phyloP scores from a whole-genome alignment of 2,888 invertebrate genomes.

The Apodemia hepburni region DNA sequence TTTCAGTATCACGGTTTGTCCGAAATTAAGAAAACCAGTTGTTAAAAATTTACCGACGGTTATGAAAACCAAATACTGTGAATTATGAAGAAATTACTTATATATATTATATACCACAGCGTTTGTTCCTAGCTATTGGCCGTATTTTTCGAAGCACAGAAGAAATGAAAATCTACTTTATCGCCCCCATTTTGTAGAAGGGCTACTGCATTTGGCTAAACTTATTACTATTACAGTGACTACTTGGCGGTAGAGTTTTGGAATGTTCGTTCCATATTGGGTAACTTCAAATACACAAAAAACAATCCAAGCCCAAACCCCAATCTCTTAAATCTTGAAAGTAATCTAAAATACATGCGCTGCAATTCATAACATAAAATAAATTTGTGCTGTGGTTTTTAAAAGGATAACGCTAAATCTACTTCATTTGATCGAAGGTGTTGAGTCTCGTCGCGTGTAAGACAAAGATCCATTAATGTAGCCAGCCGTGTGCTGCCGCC shows the following conservation, averaged over 20 bases:
- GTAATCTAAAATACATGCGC: neutral
- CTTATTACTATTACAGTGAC: neutral
- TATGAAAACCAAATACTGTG: slow-evolving; percentile 69
- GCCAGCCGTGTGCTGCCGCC: slow-evolving; percentile 69
- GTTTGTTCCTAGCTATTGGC: too few species aligned
- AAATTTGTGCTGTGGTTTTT: neutral
- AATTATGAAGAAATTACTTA: slow-evolving; percentile 36
- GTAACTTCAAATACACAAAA: too few species aligned
- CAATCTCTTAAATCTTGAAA: neutral
- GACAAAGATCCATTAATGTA: slow-evolving; percentile 72
- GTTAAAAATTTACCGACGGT: slow-evolving; percentile 81
- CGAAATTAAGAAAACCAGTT: slow-evolving; percentile 83
- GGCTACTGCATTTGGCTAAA: too few species aligned
- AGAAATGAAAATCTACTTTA: too few species aligned
- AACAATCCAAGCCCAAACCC: too few species aligned
- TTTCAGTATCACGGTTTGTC: slow-evolving; percentile 85
- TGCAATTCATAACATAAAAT: neutral
- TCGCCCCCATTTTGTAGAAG: too few species aligned
- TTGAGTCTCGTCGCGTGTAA: slow-evolving; percentile 62
- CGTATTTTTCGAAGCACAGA: too few species aligned
- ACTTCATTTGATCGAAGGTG: slow-evolving; percentile 36
- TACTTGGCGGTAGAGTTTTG: too few species aligned
- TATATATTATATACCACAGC: too few species aligned
- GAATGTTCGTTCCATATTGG: too few species aligned
- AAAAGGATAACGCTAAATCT: neutral